Evolutionary conservation across 2,797 vertebrate species (phyloP).

Genomic region (Cryptoblepharus egeriae): DNA sequence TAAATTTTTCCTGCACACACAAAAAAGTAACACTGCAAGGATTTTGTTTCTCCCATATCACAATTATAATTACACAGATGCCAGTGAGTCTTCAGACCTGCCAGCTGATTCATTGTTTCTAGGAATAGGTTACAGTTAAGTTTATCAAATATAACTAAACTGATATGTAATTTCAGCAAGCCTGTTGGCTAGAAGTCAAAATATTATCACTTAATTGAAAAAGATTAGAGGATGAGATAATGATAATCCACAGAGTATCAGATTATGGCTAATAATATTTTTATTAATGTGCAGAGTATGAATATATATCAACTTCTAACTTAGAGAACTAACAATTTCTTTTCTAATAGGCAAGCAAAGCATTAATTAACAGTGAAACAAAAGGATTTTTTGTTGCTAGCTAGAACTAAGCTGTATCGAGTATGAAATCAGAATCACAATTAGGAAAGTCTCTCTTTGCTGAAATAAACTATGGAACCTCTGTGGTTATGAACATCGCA

Average conservation of each 20-base stretch:
- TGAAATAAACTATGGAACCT: neutral
- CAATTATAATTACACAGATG: conserved; percentile 5
- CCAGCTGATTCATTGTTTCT: conserved; percentile 19
- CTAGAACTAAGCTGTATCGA: neutral
- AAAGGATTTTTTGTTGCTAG: neutral
- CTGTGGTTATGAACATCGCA: neutral
- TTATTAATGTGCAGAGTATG: neutral
- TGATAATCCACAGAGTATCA: neutral
- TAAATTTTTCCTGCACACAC: neutral
- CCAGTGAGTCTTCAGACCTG: neutral
- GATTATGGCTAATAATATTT: neutral
- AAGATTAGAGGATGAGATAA: neutral
- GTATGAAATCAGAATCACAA: neutral
- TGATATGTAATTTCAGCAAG: neutral
- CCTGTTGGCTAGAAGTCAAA: neutral
- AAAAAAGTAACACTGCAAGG: neutral
- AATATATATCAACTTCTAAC: neutral
- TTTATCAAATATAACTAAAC: conserved; percentile 10
- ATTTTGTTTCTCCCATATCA: neutral
- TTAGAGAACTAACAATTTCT: neutral
- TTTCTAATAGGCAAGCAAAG: neutral
- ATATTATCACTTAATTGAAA: neutral
- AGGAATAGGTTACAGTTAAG: neutral
- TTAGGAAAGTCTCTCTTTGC: neutral
- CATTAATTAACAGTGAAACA: neutral